Evolutionary conservation across 2,888 invertebrate genomes (phyloP).

Genomic region (Gryllus longicercus): DNA sequence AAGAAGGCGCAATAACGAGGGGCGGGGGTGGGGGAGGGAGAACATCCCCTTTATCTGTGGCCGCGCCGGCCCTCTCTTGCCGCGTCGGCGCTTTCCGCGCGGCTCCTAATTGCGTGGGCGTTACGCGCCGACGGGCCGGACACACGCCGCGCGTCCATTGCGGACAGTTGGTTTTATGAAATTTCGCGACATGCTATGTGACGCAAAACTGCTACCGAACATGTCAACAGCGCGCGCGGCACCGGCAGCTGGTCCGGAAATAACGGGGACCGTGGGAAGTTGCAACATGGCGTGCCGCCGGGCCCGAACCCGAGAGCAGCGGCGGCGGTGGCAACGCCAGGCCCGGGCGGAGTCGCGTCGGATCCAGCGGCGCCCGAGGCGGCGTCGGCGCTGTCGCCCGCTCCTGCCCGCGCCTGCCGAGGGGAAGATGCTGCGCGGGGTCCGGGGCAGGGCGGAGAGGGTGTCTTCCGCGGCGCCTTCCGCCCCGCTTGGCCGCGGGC

Average conservation of each 20-base stretch:
- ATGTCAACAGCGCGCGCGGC: background rate
- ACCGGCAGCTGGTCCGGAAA: conserved; percentile 8
- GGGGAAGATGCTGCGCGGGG: no score
- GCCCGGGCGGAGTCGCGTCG: no score
- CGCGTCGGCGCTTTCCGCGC: background rate
- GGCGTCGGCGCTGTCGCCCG: no score
- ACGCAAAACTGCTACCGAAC: conserved; percentile 7
- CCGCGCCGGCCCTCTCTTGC: background rate
- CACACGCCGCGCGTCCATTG: conserved; percentile 8
- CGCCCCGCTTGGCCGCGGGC: no score
- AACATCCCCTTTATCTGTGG: background rate
- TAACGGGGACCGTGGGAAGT: conserved; percentile 11
- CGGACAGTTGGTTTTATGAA: background rate
- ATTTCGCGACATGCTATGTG: background rate
- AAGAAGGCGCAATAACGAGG: background rate
- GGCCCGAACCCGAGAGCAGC: background rate
- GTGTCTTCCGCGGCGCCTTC: no score
- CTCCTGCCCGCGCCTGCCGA: no score
- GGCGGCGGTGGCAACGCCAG: background rate
- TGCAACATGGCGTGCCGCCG: background rate
- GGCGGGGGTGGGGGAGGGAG: background rate
- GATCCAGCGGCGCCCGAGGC: no score
- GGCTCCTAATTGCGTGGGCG: background rate
- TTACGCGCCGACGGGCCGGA: background rate
- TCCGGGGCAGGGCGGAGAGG: no score